Base-by-base conservation (phyloP, 2,888 invertebrate genomes). In the Cerceris ruficornis region DNA sequence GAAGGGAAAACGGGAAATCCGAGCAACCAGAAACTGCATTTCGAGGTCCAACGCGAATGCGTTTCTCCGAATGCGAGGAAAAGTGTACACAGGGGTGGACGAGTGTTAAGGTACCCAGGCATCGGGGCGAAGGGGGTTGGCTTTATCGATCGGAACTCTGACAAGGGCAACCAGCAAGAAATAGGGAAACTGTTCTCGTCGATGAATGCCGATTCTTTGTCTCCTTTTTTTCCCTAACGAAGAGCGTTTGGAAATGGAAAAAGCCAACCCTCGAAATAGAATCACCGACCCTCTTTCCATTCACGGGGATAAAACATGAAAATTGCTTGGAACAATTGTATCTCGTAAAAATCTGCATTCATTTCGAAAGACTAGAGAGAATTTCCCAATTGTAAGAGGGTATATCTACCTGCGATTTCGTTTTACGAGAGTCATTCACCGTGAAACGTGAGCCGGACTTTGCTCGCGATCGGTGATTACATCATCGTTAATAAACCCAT, bases 91-190 rank as follows among this genome's bases (percentile, higher is more conserved):
- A 72, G 67, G 81, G 75, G 77, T 75, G 72, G 77, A 60, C 58
- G 73, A 76, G 74, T 49, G 78, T 81, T 74, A 83, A 85, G 86
- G 75, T 83, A 74, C 60, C 70, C 55, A 60, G 79, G 59, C 17
- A 65, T 57, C 69, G 42, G 60, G 42, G 54, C 17, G 49, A 70
- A 77, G 75, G 64, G 75, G 86, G 81, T 50, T 72, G 75, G 87
- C 77, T 86, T 83, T 86, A 86, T 86, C 87, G 86, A 86, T 86
- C 86, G 81, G 49, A 50, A 39, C 68, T 66, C 83, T 74, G 83
- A 85, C 87, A 85, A 86, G 85, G 86, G 84, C 84, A 86, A 82
- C 81, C 78, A 65, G 77, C 84, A 80, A 86, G 87, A 86, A 87
- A 86, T 78, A 83, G 87, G 86, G 84, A 86, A 85, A 86, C 85